Conservation (phyloP, 2,888 invertebrate species). For the Scotopteryx bipunctaria region DNA sequence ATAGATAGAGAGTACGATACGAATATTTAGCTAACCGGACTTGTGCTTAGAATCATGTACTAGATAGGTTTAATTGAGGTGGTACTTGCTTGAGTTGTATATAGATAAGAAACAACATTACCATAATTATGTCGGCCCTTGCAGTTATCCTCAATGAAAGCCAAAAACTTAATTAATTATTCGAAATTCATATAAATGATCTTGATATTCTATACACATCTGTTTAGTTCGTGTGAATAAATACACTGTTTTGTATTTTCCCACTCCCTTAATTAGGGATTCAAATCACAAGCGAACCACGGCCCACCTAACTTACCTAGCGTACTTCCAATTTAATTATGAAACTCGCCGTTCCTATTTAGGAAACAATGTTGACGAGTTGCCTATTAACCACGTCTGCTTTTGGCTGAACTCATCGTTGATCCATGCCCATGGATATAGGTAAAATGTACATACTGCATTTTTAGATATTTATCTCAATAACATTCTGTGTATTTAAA, state of each 20-base stretch:
- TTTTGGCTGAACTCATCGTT: background rate
- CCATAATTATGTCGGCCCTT: constrained; percentile 3
- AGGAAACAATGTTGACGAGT: constrained; percentile 33
- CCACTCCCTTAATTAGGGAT: constrained; percentile 53
- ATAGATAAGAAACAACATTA: background rate
- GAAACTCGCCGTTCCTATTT: constrained; percentile 49
- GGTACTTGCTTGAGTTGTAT: background rate
- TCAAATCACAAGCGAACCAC: constrained; percentile 59
- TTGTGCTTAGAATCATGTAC: background rate
- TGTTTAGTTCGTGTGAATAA: background rate
- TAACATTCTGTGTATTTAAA: too few species aligned
- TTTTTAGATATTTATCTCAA: too few species aligned
- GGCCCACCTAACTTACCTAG: constrained; percentile 52
- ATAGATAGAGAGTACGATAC: background rate
- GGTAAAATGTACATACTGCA: too few species aligned
- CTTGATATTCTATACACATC: background rate
- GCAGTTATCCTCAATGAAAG: constrained; percentile 2
- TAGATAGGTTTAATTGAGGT: background rate
- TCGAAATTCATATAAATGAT: background rate
- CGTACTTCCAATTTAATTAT: constrained; percentile 59
- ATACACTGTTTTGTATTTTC: constrained; percentile 4
- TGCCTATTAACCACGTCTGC: constrained; percentile 6
- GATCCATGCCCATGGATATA: too few species aligned
- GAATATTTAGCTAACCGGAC: too few species aligned
- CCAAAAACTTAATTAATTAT: constrained; percentile 4